Conservation (phyloP, 2,888 invertebrate genomes). For the Clitarchus hookeri region DNA sequence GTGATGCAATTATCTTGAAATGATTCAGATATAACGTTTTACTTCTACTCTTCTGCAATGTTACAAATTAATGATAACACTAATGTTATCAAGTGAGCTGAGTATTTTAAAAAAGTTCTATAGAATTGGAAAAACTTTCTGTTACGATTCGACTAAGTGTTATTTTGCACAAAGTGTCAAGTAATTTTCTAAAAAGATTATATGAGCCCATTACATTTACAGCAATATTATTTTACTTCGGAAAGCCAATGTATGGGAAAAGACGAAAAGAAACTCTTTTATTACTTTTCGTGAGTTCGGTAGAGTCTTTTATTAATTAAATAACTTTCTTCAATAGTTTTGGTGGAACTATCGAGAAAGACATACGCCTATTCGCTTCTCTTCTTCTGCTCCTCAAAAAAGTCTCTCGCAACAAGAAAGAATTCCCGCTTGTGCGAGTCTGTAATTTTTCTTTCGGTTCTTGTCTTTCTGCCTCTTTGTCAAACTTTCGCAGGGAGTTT, state of each 20-base stretch:
- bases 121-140: too few species aligned
- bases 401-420: not conserved
- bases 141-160: too few species aligned
- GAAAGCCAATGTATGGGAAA: not conserved
- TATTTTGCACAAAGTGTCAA: not conserved
- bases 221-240: not conserved
- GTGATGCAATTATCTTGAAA: too few species aligned
- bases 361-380: not conserved
- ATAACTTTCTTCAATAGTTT: slow-evolving; percentile 10
- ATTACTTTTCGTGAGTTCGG: not conserved
- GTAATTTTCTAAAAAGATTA: not conserved
- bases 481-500: not conserved
- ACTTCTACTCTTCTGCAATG: too few species aligned
- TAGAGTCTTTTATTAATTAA: not conserved
- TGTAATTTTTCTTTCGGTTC: not conserved
- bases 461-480: not conserved
- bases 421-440: not conserved
- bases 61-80: too few species aligned
- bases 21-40: too few species aligned
- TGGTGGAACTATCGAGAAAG: not conserved
- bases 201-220: not conserved
- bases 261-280: not conserved
- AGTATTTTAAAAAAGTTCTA: too few species aligned
- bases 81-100: too few species aligned
- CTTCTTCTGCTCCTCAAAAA: not conserved